Base-by-base conservation (phyloP, 2,113 vertebrate genomes). In the Heptranchias perlo region DNA sequence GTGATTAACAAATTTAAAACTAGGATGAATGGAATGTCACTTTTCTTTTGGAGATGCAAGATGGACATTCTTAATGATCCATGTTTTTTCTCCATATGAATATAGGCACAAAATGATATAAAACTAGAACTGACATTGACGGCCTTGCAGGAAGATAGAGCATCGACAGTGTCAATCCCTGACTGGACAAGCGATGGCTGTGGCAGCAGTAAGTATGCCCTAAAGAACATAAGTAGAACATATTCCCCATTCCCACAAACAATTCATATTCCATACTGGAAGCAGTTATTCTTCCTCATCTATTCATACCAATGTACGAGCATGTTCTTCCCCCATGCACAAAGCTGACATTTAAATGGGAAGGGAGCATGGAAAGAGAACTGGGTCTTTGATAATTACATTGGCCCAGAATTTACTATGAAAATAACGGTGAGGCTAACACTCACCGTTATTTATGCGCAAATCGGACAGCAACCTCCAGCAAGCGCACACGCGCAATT, bases 131-230 rank as follows among this genome's bases (percentile, higher is more conserved):
- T 97, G 96, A 98, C 97, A 0, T 96, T 97, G 18, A 98, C 98
- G 96, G 97, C 98, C 86, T 97, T 98, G 96, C 97, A 97, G 94
- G 97, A 98, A 87, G 97, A 97, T 52, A 96, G 97, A 96, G 97
- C 97, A 96, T 98, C 98, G 11, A 97, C 98, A 54, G 96, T 97
- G 82, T 98, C 98, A 0, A 97, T 95, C 25, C 92, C 96, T 54
- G 98, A 98, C 96, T 97, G 96, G 69, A 97, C 97, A 96, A 98
- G 97, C 0, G 96, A 98, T 94, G 98, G 97, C 95, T 98, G 97
- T 96, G 97, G 97, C 96, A 98, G 98, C 97, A 98, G 99, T 99
- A 96, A 98, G 98, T 98, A 92, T 82, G 89, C 58, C 13, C 18
- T 28, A 5, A 94, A 62, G 18, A 25, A 54, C n/a, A 96, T n/a